Base-by-base conservation (phyloP, 2,888 invertebrate species). In the Dasypolia templi region DNA sequence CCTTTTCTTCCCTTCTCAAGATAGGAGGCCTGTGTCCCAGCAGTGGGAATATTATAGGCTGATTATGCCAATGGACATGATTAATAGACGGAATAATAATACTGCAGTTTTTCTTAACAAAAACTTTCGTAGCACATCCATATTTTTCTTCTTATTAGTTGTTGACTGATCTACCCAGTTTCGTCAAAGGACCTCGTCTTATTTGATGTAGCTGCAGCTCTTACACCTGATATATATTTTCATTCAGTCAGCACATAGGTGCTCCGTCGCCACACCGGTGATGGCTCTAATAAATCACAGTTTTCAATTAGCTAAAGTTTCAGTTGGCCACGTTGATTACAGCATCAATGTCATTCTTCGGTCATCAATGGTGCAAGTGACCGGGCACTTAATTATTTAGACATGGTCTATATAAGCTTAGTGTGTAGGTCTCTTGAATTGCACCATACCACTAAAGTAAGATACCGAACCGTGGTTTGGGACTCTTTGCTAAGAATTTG, bases 401-500 rank as follows among this genome's bases (percentile, higher is more conserved):
- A n/a, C n/a, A n/a, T n/a, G n/a, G n/a, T n/a, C n/a, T n/a, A n/a
- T 51, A 26, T 17, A 17, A 32, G 7, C 3, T 44, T 29, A 17
- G 12, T 2, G 26, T 39, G 1, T 4, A 14, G 2, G 12, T 64
- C 84, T 75, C 79, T 46, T 89, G 19, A 86, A 76, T 91, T 93
- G 80, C 29, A 83, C 89, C 87, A 86, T 46, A 86, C 75, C 62
- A 77, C 83, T 70, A 88, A 90, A 88, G 87, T 88, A 81, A 83
- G 87, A 89, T 86, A 92, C 89, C 90, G 92, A 92, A 90, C 90
- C 90, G 88, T 86, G 91, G 93, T 90, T 90, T 88, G 89, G 88
- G 89, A 89, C 89, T 89, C 90, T 91, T 92, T 90, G 88, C 87
- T 83, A 90, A 90, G 92, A 92, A 93, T 93, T 93, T 91, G 89